Conservation (phyloP, 2,113 vertebrate genomes). For the Pygoscelis antarcticus region DNA sequence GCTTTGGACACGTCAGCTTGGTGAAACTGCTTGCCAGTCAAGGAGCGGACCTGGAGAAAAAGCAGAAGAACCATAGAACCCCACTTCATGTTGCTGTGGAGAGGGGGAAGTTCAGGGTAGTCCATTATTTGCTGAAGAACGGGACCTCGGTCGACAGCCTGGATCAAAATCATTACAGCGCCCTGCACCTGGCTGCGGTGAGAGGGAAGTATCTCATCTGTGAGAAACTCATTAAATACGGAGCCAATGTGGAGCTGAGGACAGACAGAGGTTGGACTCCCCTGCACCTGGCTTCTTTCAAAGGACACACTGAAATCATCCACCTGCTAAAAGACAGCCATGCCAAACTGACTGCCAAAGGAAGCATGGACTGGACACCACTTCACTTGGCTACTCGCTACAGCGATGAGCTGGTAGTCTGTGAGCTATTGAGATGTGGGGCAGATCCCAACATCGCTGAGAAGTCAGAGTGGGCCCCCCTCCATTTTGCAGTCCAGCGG, state of each 20-base stretch:
- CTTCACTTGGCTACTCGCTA: slow-evolving; percentile 84
- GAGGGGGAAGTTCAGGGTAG: slow-evolving; percentile 82
- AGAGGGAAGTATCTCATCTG: slow-evolving; percentile 83
- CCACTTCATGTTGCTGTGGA: slow-evolving; percentile 82
- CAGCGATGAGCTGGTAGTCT: slow-evolving; percentile 61
- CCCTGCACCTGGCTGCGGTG: slow-evolving; percentile 81
- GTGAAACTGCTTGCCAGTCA: slow-evolving; percentile 81
- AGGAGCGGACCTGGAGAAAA: slow-evolving; percentile 74
- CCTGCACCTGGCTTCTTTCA: slow-evolving; percentile 82
- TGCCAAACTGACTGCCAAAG: not conserved
- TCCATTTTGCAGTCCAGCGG: slow-evolving; percentile 80
- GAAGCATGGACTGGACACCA: slow-evolving; percentile 79
- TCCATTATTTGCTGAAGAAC: slow-evolving; percentile 77
- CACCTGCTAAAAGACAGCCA: slow-evolving; percentile 75
- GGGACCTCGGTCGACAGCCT: slow-evolving; percentile 52
- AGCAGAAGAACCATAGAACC: slow-evolving; percentile 72
- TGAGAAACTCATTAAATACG: slow-evolving; percentile 77
- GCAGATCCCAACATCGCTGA: slow-evolving; percentile 78
- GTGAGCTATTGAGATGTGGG: slow-evolving; percentile 72
- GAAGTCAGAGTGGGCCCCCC: slow-evolving; percentile 77
- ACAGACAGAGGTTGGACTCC: slow-evolving; percentile 83
- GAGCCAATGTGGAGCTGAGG: slow-evolving; percentile 70
- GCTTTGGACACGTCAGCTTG: slow-evolving; percentile 80
- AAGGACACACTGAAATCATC: slow-evolving; percentile 78
- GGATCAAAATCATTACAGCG: slow-evolving; percentile 74